These are phyloP conservation scores for Leptarthrus brevirostris DNA, from an alignment of 2,888 invertebrate species.

Conservation along the genomic window DNA sequence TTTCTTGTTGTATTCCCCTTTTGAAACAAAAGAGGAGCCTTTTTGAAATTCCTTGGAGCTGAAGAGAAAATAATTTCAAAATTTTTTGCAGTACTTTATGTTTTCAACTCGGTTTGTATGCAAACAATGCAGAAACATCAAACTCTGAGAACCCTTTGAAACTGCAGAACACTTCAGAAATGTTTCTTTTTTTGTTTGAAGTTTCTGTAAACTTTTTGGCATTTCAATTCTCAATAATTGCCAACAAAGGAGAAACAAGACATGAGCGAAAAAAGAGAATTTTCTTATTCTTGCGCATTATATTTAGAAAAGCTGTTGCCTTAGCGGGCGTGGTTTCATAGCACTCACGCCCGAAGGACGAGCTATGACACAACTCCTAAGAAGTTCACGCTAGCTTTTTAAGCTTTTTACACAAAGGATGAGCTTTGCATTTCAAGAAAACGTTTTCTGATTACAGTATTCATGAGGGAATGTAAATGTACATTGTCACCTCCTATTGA, in stretches of 20 bases:
- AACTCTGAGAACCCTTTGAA: slow-evolving; percentile 23
- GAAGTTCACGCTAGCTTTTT: neutral
- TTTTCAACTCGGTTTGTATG: slow-evolving; percentile 26
- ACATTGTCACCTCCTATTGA: too few species aligned
- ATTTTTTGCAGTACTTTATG: slow-evolving; percentile 18
- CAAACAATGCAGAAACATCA: slow-evolving; percentile 40
- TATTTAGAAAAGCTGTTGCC: neutral
- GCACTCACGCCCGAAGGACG: slow-evolving; percentile 36
- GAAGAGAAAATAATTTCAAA: neutral
- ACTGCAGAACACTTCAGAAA: slow-evolving; percentile 33
- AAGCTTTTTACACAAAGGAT: slow-evolving; percentile 22
- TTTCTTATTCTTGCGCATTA: slow-evolving; percentile 46
- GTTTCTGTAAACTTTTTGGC: slow-evolving; percentile 20
- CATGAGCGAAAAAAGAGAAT: neutral
- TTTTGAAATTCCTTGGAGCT: slow-evolving; percentile 9
- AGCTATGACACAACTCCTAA: slow-evolving; percentile 13
- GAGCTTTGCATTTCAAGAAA: slow-evolving; percentile 10
- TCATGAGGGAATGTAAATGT: slow-evolving; percentile 7
- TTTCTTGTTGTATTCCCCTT: neutral
- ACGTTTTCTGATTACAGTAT: too few species aligned
- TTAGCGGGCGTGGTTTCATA: slow-evolving; percentile 30
- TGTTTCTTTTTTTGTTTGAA: slow-evolving; percentile 35
- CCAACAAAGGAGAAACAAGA: slow-evolving; percentile 23
- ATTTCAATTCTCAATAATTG: slow-evolving; percentile 34
- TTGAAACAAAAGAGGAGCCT: neutral